Conservation (phyloP, 2,113 vertebrate species). For the Pedionomus torquatus region DNA sequence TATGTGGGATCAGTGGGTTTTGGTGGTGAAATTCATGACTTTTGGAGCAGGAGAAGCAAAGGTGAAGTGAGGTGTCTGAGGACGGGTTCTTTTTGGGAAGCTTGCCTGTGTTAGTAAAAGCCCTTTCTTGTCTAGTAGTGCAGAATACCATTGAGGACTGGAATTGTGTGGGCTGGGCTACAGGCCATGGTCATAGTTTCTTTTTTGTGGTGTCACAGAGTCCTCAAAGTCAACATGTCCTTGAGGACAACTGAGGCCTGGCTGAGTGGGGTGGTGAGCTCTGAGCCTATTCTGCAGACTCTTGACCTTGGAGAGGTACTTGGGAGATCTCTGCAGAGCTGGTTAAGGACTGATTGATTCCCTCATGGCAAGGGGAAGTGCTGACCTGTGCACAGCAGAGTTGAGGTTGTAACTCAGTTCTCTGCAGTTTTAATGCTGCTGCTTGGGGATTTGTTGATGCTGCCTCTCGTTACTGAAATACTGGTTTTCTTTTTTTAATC, state of each 20-base stretch:
- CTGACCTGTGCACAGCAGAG: not conserved
- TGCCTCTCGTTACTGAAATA: not conserved
- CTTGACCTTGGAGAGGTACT: not conserved
- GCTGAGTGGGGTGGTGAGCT: not conserved
- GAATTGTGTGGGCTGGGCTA: not conserved
- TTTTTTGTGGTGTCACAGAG: not conserved
- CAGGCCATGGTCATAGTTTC: not conserved
- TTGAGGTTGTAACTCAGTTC: not conserved
- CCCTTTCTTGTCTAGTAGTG: not conserved
- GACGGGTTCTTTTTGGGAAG: not conserved
- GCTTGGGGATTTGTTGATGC: not conserved
- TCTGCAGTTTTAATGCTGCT: not conserved
- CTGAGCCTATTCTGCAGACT: not conserved
- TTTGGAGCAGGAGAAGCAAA: not conserved
- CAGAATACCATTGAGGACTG: rapidly evolving
- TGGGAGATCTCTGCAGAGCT: not conserved
- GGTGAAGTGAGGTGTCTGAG: not conserved
- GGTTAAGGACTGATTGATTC: not conserved
- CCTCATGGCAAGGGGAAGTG: not conserved
- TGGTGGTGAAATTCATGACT: not conserved
- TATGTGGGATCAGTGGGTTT: not conserved
- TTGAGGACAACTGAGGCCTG: not conserved
- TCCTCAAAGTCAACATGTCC: not conserved
- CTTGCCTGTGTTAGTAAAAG: not conserved
- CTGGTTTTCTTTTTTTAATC: not conserved